These are phyloP conservation scores for Genyomyrus donnyi DNA, from an alignment of 2,113 vertebrate genomes.

Conservation along the genomic window DNA sequence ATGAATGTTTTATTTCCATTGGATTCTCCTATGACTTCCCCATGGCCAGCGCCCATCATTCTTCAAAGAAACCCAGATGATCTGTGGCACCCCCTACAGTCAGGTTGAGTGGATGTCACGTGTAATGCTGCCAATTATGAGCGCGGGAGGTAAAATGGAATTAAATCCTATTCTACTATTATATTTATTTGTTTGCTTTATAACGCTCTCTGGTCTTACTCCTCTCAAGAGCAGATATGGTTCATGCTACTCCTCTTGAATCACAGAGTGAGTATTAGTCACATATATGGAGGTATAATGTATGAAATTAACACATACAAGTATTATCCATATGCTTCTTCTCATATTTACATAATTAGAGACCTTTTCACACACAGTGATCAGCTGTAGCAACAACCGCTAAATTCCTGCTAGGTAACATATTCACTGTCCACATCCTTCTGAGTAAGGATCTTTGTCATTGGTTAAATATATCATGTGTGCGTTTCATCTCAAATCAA, in stretches of 20 bases:
- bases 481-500: background rate
- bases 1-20: constrained; percentile 85
- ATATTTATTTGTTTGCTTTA: background rate
- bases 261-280: background rate
- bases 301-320: background rate
- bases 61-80: constrained; percentile 92
- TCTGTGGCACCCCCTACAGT: constrained; percentile 79
- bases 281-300: background rate
- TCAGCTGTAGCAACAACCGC: background rate
- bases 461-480: background rate
- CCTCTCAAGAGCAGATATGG: background rate
- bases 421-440: background rate
- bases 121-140: constrained; percentile 96
- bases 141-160: constrained; percentile 82
- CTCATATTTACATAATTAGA: background rate
- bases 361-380: background rate
- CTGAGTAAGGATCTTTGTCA: background rate
- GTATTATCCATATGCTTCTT: background rate
- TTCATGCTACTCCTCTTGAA: background rate
- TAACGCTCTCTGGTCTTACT: background rate
- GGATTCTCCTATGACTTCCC: constrained; percentile 97
- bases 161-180: background rate
- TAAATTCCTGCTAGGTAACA: background rate
- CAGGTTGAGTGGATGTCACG: constrained; percentile 94
- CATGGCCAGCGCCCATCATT: constrained; percentile 86